Conservation (phyloP, 1,140 invertebrate species). For the Drosophila sucinea region DNA sequence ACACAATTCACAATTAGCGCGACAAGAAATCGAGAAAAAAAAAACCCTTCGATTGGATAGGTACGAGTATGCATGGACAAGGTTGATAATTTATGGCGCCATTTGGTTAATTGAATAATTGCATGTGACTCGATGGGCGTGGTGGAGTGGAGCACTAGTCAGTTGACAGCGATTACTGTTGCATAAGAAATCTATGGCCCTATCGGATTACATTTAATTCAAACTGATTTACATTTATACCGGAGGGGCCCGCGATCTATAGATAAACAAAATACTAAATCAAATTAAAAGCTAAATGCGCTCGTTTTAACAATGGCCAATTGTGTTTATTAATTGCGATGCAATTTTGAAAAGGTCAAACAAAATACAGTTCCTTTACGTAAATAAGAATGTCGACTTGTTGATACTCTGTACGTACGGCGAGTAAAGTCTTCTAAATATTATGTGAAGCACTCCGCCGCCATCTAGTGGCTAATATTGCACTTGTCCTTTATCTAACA, state of each 20-base stretch:
- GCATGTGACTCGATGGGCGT: slow-evolving; percentile 61
- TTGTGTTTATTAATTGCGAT: slow-evolving; percentile 54
- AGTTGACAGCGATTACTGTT: slow-evolving; percentile 54
- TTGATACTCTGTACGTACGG: no score
- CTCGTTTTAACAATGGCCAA: slow-evolving; percentile 36
- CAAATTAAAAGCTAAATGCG: slow-evolving; percentile 36
- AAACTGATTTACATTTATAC: slow-evolving; percentile 49
- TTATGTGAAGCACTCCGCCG: no score
- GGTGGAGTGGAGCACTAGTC: slow-evolving; percentile 41
- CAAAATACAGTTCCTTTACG: slow-evolving; percentile 8
- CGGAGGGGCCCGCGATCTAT: neutral
- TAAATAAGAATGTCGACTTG: slow-evolving; percentile 7
- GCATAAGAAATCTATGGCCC: slow-evolving; percentile 61
- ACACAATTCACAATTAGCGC: slow-evolving; percentile 61
- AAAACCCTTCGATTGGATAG: slow-evolving; percentile 44
- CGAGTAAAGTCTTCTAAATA: no score
- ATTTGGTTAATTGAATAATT: slow-evolving; percentile 81
- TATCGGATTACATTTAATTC: slow-evolving; percentile 40
- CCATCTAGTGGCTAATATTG: no score
- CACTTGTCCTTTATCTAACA: no score
- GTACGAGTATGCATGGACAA: slow-evolving; percentile 35
- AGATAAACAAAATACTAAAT: slow-evolving; percentile 36
- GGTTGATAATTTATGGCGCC: slow-evolving; percentile 75
- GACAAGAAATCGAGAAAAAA: slow-evolving; percentile 1
- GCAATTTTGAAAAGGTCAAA: slow-evolving; percentile 15